Conservation (phyloP, 37 sponge, comb jelly and placozoan species). For the Diacarnus erythraeanus region DNA sequence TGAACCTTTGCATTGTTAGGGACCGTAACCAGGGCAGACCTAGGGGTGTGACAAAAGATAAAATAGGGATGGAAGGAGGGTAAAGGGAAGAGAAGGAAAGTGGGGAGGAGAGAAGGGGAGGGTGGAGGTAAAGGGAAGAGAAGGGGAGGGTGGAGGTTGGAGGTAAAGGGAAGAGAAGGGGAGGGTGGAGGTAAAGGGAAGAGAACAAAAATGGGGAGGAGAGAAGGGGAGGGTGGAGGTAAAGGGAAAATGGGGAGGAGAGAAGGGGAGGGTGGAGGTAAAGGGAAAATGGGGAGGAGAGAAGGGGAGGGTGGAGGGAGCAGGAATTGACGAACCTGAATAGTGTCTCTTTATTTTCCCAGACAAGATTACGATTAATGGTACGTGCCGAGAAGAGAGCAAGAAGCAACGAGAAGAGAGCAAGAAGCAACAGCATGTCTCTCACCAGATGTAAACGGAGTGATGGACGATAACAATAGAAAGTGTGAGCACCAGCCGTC, state of each 20-base stretch:
- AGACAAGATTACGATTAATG: slow-evolving; percentile 70
- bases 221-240: no score
- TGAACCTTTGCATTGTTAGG: slow-evolving; percentile 89
- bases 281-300: no score
- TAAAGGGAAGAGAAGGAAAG: no score
- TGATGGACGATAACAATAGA: neutral
- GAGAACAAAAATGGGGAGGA: no score
- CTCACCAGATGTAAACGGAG: neutral
- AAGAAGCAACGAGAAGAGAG: slow-evolving; percentile 23
- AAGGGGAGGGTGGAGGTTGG: no score
- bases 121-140: no score
- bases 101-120: no score
- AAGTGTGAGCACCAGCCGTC: slow-evolving; percentile 35
- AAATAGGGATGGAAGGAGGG: neutral
- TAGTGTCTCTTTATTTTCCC: slow-evolving; percentile 73
- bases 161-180: no score
- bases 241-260: no score
- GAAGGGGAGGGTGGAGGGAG: no score
- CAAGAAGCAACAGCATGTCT: neutral
- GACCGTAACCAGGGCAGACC: slow-evolving; percentile 73
- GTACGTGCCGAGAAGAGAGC: slow-evolving; percentile 49
- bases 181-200: no score
- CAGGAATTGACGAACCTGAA: slow-evolving; percentile 49
- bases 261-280: no score
- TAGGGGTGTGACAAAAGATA: slow-evolving; percentile 5